Base-by-base conservation (phyloP, 1,140 invertebrate species). In the Bombus balteatus region DNA sequence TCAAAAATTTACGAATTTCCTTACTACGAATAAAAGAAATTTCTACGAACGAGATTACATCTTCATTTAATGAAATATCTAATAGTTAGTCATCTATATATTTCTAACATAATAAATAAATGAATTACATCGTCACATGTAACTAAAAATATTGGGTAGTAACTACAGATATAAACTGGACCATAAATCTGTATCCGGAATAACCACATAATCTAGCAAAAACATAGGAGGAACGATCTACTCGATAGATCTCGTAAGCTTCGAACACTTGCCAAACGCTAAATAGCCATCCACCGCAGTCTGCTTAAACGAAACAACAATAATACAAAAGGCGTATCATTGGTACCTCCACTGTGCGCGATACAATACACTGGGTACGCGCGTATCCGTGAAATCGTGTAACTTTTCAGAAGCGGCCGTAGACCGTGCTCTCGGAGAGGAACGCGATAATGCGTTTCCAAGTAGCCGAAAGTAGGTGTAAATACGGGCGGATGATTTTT, bases 381-480 rank as follows among this genome's bases (percentile, higher is more conserved):
- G 68, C 39, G 66, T 84, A 59, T 84, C 53, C 70, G 65, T 78
- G 75, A 83, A 85, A 85, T 77, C 62, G 76, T 82, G 74, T 43
- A 86, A 73, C 76, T 89, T 88, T 66, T 89, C 78, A 62, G 32
- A 74, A 28, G 22, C 43, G 47, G 72, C 81, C 32, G 68, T 70
- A n/a, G 79, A 85, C 88, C 82, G 87, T 87, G 88, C 83, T 71
- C 73, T 80, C 71, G 76, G 71, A 79, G 85, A 78, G 87, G 86
- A 89, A 87, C 78, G 90, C 91, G 93, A 94, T 94, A 94, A 94
- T 94, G 84, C 93, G 88, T 92, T 92, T 88, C 80, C 92, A 91
- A 90, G 88, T 93, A 92, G 86, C 83, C 85, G 87, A 83, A 91
- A 95, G 92, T 93, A 94, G 93, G 92, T 95, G 94, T 93, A 94